Evolutionary conservation across 2,888 invertebrate species (phyloP), one percentile per base, ranked within the genome.

Genomic region (Anarsia innoxiella): DNA sequence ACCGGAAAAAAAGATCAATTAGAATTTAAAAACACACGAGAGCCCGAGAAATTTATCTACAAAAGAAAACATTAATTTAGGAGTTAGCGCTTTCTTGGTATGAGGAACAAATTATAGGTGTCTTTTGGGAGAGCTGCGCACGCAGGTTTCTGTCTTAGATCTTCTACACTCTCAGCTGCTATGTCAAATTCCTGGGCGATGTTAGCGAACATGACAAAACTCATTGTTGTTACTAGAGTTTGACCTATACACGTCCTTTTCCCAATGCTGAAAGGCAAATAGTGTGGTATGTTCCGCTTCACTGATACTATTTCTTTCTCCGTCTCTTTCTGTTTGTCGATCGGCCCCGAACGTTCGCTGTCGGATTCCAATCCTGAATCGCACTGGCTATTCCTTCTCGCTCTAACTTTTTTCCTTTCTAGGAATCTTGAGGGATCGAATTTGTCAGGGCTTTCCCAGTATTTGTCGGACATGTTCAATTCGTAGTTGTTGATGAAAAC

Each of bases 201-300:
- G 23, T 90, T 91, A 0, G 92, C 90, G 28, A 93, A 76, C 65
- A 92, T 86, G 0, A 93, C 88, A 53, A 93, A 92, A 31, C 90
- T 88, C 75, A 92, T 93, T 1, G 91, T 90, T 10, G 91, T 90
- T 0, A 95, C 92, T 31, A 95, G 72, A 25, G 91, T 90, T 56
- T 94, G 93, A 0, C 95, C 95, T 40, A 95, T 92, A 59, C 95
- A 95, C 0, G 94, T 93, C n/a, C 95, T 77, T 58, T 91, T 93
- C 4, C 95, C 95, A 28, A 93, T 93, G 59, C 94, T 93, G 71
- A 95, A 95, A 0, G 95, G 95, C 8, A 95, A 77, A 60, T 94
- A 95, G 59, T 93, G 90, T 0, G 92, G 87, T 6, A 89, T 86
- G 50, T 88, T 88, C 46, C 75, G 86, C 45, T 65, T 87, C 0